These are phyloP conservation scores for Archocentrus centrarchus DNA, from an alignment of 2,113 vertebrate species.

Conservation along the genomic window DNA sequence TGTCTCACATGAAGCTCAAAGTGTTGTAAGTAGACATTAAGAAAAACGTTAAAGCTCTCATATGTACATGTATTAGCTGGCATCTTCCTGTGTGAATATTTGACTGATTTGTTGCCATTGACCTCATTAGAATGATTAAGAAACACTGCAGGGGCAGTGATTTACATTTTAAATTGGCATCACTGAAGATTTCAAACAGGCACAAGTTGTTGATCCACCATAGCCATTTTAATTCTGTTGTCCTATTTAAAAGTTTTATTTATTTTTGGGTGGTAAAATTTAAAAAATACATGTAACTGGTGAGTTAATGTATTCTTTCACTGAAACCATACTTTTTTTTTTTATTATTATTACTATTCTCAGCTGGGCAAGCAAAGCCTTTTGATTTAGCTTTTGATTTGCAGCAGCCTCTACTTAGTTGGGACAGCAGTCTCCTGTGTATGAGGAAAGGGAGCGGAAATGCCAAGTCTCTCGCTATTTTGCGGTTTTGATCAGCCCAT, in stretches of 20 bases:
- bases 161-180: not conserved
- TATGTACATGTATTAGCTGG: not conserved
- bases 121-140: conserved; percentile 4
- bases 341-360: not conserved
- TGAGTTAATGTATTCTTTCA: not conserved
- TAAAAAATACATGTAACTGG: not conserved
- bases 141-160: not conserved
- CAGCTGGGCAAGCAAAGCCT: not conserved
- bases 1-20: conserved; percentile 93
- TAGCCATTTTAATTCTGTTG: not conserved
- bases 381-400: not conserved
- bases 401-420: not conserved
- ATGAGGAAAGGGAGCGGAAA: not conserved
- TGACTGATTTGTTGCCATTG: not conserved
- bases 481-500: conserved; percentile 18
- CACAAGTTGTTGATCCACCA: not conserved
- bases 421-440: not conserved
- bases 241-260: not conserved
- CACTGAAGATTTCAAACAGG: not conserved
- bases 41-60: not conserved
- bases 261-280: not conserved
- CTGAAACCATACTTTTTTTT: not conserved
- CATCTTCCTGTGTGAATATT: not conserved
- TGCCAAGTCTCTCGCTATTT: conserved; percentile 15
- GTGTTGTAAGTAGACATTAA: conserved; percentile 86